These are phyloP conservation scores for Gephyroberyx darwinii DNA, from an alignment of 2,797 vertebrate species.

Conservation along the genomic window DNA sequence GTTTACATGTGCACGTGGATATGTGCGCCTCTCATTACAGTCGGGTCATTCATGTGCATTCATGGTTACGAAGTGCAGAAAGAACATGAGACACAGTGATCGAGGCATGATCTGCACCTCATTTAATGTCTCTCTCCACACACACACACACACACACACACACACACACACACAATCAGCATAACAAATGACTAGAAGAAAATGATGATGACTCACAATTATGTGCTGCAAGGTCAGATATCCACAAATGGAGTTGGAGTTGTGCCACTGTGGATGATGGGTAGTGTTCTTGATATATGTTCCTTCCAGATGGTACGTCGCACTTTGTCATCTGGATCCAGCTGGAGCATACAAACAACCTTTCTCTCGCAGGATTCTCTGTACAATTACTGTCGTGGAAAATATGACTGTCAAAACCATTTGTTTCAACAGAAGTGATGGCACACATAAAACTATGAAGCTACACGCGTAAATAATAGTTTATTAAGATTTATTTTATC, in stretches of 20 bases:
- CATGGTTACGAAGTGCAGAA: constrained; percentile 44
- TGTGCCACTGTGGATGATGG: constrained; percentile 61
- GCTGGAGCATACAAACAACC: constrained; percentile 58
- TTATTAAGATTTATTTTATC: constrained; percentile 25
- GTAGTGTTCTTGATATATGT: constrained; percentile 58
- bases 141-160: constrained; percentile 8
- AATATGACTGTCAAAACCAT: constrained; percentile 39
- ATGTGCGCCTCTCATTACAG: constrained; percentile 19
- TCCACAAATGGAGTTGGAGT: constrained; percentile 66
- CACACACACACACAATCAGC: constrained; percentile 28
- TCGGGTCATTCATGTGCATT: constrained; percentile 43
- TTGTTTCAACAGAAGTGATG: constrained; percentile 39
- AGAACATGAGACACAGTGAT: constrained; percentile 43
- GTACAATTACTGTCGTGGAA: constrained; percentile 31
- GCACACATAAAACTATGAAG: constrained; percentile 23
- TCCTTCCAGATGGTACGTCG: constrained; percentile 65
- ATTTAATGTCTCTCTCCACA: constrained; percentile 58
- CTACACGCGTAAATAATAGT: neutral
- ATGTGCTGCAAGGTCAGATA: constrained; percentile 71
- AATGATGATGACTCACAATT: constrained; percentile 73
- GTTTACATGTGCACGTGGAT: constrained; percentile 13
- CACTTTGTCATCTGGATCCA: constrained; percentile 73
- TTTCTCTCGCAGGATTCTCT: constrained; percentile 50
- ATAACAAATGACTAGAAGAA: constrained; percentile 61
- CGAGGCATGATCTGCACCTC: constrained; percentile 60